Percentiles rank a stretch among this genome's conserved stretches.
phyloP scores from a whole-genome alignment of 92 coral and sea anemone species.

The Heliopora coerulea region DNA sequence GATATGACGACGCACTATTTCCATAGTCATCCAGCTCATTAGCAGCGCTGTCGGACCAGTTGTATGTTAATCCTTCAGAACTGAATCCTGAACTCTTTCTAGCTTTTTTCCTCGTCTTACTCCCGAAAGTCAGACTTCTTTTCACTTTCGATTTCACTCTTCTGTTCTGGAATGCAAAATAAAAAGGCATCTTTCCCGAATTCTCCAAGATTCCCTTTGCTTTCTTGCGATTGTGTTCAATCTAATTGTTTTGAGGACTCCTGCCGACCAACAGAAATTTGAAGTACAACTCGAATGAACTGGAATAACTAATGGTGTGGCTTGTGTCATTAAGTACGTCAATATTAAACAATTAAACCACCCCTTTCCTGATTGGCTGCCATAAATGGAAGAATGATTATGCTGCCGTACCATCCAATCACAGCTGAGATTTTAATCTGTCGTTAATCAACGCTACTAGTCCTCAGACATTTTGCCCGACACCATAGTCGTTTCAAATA shows the following conservation, averaged over 20 bases:
- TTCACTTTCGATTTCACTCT: constrained; percentile 25
- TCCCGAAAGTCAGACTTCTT: constrained; percentile 26
- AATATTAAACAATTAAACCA: constrained; percentile 13
- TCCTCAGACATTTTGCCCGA: background rate
- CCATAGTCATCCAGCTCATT: constrained; percentile 29
- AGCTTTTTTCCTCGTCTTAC: constrained; percentile 15
- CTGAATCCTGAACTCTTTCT: background rate
- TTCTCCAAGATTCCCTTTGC: background rate
- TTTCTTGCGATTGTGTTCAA: background rate
- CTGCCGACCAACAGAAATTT: constrained; percentile 7
- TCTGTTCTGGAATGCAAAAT: constrained; percentile 36
- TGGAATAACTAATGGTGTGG: constrained; percentile 25
- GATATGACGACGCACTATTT: background rate
- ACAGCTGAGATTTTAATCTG: constrained; percentile 5
- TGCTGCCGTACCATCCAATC: constrained; percentile 5
- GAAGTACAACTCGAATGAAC: constrained; percentile 7
- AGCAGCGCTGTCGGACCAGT: constrained; percentile 26
- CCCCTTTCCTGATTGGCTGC: constrained; percentile 12
- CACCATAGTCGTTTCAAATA: background rate
- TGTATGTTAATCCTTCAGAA: constrained; percentile 2
- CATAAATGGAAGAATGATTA: background rate
- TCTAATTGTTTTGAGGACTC: background rate
- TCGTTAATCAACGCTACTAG: background rate
- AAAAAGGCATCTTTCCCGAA: constrained; percentile 33
- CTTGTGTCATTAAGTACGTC: constrained; percentile 23